phyloP scores from a whole-genome alignment of 2,113 vertebrate genomes.

The Podilymbus podiceps region DNA sequence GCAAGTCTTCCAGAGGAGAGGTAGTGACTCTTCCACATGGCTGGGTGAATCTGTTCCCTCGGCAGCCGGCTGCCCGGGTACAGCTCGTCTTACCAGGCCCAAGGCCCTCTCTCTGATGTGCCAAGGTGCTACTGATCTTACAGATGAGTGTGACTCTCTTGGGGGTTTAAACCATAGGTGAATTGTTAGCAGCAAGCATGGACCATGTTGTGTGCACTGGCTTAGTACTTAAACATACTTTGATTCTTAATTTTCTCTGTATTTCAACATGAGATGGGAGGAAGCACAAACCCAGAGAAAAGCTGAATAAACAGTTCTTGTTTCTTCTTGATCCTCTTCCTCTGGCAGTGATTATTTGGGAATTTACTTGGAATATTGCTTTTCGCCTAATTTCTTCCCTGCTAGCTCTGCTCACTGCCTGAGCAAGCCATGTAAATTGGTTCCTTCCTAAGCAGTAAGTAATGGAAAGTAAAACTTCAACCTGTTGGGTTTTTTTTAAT shows the following conservation, averaged over 20 bases:
- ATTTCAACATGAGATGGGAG: not conserved
- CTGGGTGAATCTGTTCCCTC: no score
- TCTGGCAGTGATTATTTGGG: not conserved
- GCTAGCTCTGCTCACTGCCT: not conserved
- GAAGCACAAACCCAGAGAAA: not conserved
- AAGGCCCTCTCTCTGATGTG: no score
- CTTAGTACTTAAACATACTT: not conserved
- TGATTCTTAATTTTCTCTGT: not conserved
- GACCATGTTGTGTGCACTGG: fast-evolving
- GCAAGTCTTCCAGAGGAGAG: no score
- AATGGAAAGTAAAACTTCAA: not conserved
- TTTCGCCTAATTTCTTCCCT: not conserved
- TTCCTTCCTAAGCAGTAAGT: not conserved
- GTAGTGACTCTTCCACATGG: not conserved
- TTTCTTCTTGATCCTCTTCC: not conserved
- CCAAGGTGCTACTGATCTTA: no score
- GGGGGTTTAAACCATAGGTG: not conserved
- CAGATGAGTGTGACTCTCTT: not conserved
- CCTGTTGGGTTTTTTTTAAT: no score
- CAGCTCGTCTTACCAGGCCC: no score
- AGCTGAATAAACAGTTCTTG: not conserved
- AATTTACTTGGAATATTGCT: not conserved
- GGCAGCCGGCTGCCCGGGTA: fast-evolving
- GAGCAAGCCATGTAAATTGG: no score
- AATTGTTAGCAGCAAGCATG: not conserved